Base-by-base conservation (phyloP, 2,113 vertebrate genomes). In the Triplophysa tibetana region DNA sequence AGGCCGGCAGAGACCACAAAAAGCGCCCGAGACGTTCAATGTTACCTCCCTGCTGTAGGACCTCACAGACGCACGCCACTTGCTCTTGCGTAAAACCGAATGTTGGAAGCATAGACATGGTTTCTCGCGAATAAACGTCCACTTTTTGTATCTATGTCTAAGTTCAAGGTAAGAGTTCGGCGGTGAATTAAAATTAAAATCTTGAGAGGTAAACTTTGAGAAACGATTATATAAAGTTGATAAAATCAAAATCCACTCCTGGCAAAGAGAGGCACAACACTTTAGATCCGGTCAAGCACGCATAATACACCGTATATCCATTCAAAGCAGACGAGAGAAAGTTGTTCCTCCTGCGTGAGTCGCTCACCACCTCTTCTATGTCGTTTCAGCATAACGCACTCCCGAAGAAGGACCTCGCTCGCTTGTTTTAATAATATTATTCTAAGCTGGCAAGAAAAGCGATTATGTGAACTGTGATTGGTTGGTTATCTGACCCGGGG, bases 401-500 rank as follows among this genome's bases (percentile, higher is more conserved):
- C 91, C 84, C 85, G 85, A 82, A 92, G 91, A 88, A 90, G 83
- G 87, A 89, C 76, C 88, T 89, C 84, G 89, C 90, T 90, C 88
- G 85, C 86, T 94, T 92, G 93, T 94, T 96, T 94, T 87, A 96
- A 97, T 96, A 97, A 98, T 97, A 97, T 97, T 97, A 97, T 98
- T 98, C 94, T 97, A 96, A 97, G 92, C 95, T 94, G 95, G 96
- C 95, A 96, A 94, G 95, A 94, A 95, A 94, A 93, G 93, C 93
- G 93, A 95, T 96, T 94, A 94, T 94, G 94, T 93, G 95, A 91
- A 92, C 94, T 94, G 94, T 99, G 96, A 99, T 99, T 99, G 97
- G 97, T 95, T 91, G 92, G 96, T 95, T 96, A 98, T 94, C 93
- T 95, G 96, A 98, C 96, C 96, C 96, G 91, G 93, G 95, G 95